phyloP scores from a whole-genome alignment of 2,797 vertebrate species.

The Acrossocheilus wenchowensis region DNA sequence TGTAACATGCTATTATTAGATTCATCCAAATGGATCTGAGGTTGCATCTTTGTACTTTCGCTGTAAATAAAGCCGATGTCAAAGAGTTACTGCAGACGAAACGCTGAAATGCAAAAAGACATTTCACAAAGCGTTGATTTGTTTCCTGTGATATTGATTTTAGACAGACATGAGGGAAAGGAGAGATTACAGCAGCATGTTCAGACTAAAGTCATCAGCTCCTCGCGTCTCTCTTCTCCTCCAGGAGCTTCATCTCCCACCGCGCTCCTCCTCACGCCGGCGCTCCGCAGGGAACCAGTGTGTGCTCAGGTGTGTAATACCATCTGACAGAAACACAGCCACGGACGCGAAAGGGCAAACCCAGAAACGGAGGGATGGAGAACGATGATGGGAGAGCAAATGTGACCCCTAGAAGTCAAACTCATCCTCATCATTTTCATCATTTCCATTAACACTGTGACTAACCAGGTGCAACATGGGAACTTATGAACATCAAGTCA shows the following conservation, averaged over 20 bases:
- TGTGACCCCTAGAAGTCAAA: conserved; percentile 12
- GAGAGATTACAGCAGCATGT: neutral
- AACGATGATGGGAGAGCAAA: conserved; percentile 3
- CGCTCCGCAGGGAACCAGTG: conserved; percentile 60
- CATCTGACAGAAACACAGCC: conserved; percentile 76
- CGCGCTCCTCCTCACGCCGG: conserved; percentile 18
- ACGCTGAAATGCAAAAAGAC: neutral
- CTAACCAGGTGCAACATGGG: neutral
- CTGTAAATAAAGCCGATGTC: neutral
- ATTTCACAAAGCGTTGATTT: neutral
- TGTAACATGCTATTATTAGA: neutral
- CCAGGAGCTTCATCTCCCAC: conserved; percentile 36
- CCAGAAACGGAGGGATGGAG: conserved; percentile 27
- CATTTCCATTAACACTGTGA: neutral
- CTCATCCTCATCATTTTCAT: neutral
- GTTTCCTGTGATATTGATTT: neutral
- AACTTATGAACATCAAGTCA: neutral
- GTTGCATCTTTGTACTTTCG: neutral
- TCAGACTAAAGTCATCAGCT: neutral
- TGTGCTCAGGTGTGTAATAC: conserved; percentile 80
- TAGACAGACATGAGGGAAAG: neutral
- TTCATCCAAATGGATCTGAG: neutral
- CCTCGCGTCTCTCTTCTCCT: conserved; percentile 21
- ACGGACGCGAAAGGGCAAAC: conserved; percentile 28
- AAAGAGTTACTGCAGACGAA: neutral